A percentile compares a stretch with the other conserved stretches of the same genome.
Conservation (phyloP, 92 coral and sea anemone species). For the Paramuricea clavata region DNA sequence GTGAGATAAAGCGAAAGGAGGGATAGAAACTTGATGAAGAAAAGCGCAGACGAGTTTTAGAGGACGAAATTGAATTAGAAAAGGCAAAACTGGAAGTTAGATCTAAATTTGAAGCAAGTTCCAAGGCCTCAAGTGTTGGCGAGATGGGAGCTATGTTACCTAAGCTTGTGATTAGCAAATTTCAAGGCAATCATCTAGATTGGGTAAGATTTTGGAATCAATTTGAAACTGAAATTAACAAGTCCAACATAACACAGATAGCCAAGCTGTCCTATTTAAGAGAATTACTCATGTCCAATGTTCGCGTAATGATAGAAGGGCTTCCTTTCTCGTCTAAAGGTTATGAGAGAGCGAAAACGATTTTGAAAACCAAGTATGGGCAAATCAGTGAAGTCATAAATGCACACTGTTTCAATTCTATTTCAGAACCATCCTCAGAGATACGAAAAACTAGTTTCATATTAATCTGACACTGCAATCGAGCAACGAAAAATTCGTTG, state of each 20-base stretch:
- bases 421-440: no score
- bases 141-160: conserved; percentile 52
- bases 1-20: conserved; percentile 1
- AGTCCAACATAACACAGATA: conserved; percentile 49
- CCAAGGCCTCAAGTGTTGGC: neutral
- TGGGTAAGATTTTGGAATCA: conserved; percentile 70
- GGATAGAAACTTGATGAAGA: conserved; percentile 27
- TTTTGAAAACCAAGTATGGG: conserved; percentile 60
- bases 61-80: conserved; percentile 26
- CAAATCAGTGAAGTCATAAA: conserved; percentile 68
- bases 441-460: no score
- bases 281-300: conserved; percentile 58
- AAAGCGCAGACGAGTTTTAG: conserved; percentile 33
- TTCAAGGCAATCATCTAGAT: conserved; percentile 71
- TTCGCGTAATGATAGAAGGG: conserved; percentile 52
- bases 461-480: no score
- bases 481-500: no score
- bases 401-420: no score
- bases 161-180: conserved; percentile 61
- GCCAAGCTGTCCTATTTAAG: conserved; percentile 69
- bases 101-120: neutral
- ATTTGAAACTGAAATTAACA: conserved; percentile 70
- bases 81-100: conserved; percentile 51
- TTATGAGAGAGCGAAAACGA: conserved; percentile 54
- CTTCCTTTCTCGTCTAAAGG: conserved; percentile 54